phyloP scores from a whole-genome alignment of 2,113 vertebrate genomes.

The Cebus imitator region DNA sequence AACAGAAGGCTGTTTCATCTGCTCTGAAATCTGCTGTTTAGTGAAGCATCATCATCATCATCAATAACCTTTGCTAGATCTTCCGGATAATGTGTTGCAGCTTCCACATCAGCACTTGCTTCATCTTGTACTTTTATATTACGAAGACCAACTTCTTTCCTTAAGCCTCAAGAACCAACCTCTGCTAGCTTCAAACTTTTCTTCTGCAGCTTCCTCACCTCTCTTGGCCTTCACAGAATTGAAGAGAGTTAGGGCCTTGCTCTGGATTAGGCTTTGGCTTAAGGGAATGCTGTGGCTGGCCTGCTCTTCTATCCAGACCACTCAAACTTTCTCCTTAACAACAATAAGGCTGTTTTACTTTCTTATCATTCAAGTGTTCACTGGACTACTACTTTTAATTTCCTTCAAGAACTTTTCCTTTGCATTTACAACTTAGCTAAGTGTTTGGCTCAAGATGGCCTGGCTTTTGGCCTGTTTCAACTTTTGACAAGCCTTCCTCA shows the following conservation, averaged over 20 bases:
- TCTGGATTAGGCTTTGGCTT: too few species aligned
- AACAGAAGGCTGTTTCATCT: neutral
- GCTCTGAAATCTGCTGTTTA: neutral
- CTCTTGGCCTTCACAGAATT: neutral
- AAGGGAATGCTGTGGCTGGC: neutral
- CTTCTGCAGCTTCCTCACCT: neutral
- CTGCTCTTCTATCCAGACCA: neutral
- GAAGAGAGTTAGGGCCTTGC: neutral
- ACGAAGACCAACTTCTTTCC: neutral
- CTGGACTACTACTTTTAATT: neutral
- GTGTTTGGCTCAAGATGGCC: neutral
- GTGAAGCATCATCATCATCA: neutral
- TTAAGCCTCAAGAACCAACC: neutral
- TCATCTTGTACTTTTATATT: neutral
- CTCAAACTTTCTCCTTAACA: neutral
- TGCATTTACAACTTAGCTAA: neutral
- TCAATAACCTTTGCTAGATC: neutral
- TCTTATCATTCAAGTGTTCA: neutral
- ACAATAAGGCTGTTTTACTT: neutral
- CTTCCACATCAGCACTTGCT: neutral
- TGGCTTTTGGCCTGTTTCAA: neutral
- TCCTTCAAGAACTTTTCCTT: neutral
- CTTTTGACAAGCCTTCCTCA: neutral
- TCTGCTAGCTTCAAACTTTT: neutral
- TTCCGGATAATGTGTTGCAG: neutral